Conservation (phyloP, 2,797 vertebrate species). For the Morelia viridis region DNA sequence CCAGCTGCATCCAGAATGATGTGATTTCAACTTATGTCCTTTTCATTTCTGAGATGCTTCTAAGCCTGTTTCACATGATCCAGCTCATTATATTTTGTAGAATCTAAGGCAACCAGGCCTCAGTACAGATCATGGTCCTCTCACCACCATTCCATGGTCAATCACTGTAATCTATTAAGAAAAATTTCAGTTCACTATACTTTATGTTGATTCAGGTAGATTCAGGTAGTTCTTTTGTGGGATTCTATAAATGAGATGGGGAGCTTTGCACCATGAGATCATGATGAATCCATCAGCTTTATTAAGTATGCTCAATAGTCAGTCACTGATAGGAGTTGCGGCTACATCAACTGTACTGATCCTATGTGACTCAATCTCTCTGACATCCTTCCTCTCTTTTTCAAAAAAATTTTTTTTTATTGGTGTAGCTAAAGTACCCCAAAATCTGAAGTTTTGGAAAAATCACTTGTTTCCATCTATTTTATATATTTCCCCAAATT, state of each 20-base stretch:
- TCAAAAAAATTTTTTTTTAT: too few species aligned
- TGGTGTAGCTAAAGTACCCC: neutral
- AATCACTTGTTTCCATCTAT: neutral
- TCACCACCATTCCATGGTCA: neutral
- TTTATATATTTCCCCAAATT: neutral
- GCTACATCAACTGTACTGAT: neutral
- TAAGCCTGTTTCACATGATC: neutral
- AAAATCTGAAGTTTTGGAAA: neutral
- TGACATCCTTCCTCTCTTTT: neutral
- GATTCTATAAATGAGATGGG: neutral
- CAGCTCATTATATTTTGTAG: neutral
- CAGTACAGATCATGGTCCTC: too few species aligned
- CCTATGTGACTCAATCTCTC: neutral
- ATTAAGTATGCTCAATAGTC: neutral
- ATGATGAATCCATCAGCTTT: too few species aligned
- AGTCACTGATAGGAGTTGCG: neutral
- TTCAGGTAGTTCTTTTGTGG: too few species aligned
- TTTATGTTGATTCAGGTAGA: neutral
- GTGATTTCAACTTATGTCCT: neutral
- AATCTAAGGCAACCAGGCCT: neutral
- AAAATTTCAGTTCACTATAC: neutral
- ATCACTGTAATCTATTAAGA: neutral
- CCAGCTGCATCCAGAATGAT: neutral
- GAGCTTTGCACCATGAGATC: too few species aligned
- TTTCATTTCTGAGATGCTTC: too few species aligned